A percentile compares a stretch with the other conserved stretches of the same genome.
phyloP scores from a whole-genome alignment of 2,888 invertebrate genomes.

The Watsonalla binaria region DNA sequence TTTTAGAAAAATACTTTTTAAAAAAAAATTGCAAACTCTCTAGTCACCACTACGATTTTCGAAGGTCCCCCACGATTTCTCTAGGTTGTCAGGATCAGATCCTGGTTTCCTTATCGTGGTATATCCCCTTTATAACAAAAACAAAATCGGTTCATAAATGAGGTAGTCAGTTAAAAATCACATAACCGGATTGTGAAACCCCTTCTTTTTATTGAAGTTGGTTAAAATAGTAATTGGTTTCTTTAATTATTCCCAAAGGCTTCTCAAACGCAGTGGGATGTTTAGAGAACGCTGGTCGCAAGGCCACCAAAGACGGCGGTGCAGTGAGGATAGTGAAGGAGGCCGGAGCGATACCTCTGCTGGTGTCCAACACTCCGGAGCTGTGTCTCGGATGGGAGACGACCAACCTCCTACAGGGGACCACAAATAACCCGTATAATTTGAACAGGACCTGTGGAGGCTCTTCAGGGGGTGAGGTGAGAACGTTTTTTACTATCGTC shows the following conservation, averaged over 20 bases:
- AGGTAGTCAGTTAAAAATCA: no score
- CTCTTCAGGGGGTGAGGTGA: constrained; percentile 92
- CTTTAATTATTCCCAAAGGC: constrained; percentile 57
- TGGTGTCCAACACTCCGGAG: constrained; percentile 92
- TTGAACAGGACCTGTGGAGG: constrained; percentile 87
- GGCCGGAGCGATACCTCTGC: constrained; percentile 89
- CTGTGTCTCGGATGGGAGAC: constrained; percentile 94
- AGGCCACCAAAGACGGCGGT: constrained; percentile 83
- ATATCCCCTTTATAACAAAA: no score
- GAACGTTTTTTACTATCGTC: constrained; percentile 6
- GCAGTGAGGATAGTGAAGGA: constrained; percentile 79
- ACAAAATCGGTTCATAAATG: no score
- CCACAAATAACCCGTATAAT: constrained; percentile 91
- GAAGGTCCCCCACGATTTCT: no score
- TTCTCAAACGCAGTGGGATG: constrained; percentile 85
- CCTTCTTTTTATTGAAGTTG: no score
- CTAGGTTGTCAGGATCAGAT: no score
- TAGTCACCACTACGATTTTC: no score
- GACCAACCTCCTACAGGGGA: constrained; percentile 86
- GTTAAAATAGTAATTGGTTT: neutral
- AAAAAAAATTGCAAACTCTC: no score
- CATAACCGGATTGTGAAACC: no score
- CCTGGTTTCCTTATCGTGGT: no score
- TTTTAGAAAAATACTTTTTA: no score
- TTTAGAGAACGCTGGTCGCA: constrained; percentile 56